A percentile compares a stretch with the other conserved stretches of the same genome.
phyloP scores from a whole-genome alignment of 2,113 vertebrate species.

The Chaetodon trifascialis region DNA sequence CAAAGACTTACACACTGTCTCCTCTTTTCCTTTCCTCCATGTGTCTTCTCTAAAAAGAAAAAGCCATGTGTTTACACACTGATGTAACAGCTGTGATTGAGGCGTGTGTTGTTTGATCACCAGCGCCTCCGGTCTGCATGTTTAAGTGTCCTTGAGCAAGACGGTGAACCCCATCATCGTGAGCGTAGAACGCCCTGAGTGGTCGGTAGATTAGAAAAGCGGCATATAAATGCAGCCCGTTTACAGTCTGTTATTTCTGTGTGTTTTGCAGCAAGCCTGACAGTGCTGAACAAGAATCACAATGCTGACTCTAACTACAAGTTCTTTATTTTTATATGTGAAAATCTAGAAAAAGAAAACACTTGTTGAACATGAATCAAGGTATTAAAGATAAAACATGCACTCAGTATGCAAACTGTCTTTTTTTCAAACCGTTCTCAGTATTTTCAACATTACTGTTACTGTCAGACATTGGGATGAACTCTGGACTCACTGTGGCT shows the following conservation, averaged over 20 bases:
- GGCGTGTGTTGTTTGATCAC: too few species aligned
- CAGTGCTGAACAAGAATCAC: not conserved
- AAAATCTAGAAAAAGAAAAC: not conserved
- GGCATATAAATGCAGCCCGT: too few species aligned
- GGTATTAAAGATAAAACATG: not conserved
- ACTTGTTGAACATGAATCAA: not conserved
- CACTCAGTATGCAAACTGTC: not conserved
- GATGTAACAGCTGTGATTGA: not conserved
- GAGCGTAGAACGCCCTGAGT: too few species aligned
- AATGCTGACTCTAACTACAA: slow-evolving; percentile 12
- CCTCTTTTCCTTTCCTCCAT: not conserved
- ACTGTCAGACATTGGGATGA: not conserved
- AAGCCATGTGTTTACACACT: not conserved
- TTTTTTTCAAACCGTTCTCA: not conserved
- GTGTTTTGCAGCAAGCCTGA: not conserved
- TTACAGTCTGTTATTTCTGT: not conserved
- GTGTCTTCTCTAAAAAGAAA: not conserved
- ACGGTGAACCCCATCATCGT: too few species aligned
- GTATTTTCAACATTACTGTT: not conserved
- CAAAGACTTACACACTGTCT: not conserved
- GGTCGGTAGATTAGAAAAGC: too few species aligned
- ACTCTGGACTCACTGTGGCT: not conserved
- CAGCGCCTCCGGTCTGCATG: too few species aligned
- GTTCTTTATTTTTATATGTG: slow-evolving; percentile 44
- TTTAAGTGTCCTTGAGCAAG: too few species aligned